Conservation (phyloP, 53 echinoderm and acorn worm genomes). For the Apostichopus leukothele region DNA sequence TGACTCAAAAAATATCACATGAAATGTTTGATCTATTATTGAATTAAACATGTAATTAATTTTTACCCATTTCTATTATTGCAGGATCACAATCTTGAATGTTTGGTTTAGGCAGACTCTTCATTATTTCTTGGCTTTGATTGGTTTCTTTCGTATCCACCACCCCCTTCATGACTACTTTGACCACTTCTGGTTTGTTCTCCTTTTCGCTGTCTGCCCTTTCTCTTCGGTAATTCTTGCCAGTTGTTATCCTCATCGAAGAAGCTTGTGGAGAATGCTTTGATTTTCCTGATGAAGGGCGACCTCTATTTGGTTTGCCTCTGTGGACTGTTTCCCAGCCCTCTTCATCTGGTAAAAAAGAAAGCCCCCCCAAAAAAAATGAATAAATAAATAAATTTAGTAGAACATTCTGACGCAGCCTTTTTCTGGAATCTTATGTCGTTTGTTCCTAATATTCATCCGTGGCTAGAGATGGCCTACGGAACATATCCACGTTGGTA, state of each 20-base stretch:
- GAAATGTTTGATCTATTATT: no score
- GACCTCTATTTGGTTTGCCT: conserved; percentile 77
- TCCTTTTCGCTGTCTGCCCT: conserved; percentile 96
- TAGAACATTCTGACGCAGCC: no score
- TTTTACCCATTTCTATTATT: conserved; percentile 66
- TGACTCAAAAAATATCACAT: no score
- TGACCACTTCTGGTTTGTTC: conserved; percentile 64
- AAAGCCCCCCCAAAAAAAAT: background rate
- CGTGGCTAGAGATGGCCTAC: no score
- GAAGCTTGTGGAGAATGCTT: background rate
- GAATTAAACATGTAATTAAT: background rate
- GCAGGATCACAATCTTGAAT: conserved; percentile 80
- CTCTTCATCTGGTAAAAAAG: conserved; percentile 72
- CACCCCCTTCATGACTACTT: conserved; percentile 8
- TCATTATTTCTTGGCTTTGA: background rate
- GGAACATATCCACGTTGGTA: no score
- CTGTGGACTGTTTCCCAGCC: conserved; percentile 99
- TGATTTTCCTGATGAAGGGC: conserved; percentile 76
- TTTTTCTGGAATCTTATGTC: no score
- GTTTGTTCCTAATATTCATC: no score
- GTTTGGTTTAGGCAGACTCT: conserved; percentile 36
- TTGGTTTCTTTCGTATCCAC: conserved; percentile 23
- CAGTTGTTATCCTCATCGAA: background rate
- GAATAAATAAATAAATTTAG: no score
- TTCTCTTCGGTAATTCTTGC: conserved; percentile 39